Evolutionary conservation across 53 echinoderm and acorn worm genomes (phyloP), one percentile per base, ranked within the genome.

Genomic region (Holothuria leucospilota): DNA sequence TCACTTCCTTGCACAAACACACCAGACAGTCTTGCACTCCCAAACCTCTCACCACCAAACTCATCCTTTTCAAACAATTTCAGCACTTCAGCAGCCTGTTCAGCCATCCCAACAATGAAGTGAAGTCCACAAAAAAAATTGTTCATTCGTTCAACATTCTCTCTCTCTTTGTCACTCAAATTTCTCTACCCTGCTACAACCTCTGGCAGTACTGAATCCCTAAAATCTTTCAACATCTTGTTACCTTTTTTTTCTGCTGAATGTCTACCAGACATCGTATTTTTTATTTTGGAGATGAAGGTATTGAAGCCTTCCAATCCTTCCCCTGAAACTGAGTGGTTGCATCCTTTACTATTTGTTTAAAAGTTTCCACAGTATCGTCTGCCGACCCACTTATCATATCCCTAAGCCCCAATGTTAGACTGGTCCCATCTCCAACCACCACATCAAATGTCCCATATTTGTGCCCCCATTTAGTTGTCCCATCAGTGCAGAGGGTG

Each of bases 391-490:
- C 64, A 63, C 23, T 16, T 52, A 68, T 67, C 68, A 81, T 90
- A 20, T 77, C 86, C 30, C 90, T 86, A 30, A 90, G 81, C 49
- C 90, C 90, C n/a, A 90, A 78, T 59, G 86, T 81, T 18, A 86
- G 90, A 68, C 69, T 74, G 11, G 86, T 68, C 11, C 86, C 82
- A 86, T 86, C 81, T 20, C 69, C 38, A 77, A 86, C 51, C 6
- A 60, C 56, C 10, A 90, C 62, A 66, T 82, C 90, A 82, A 78
- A 90, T 39, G 90, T 80, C 8, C 85, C 68, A 29, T 90, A 90
- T 42, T 90, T 77, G 59, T 90, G 78, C 38, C 90, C 86, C 81
- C 86, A 90, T 49, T 90, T 90, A 20, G 86, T 86, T 78, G 90
- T 90, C 1, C 67, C 90, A 71, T 90, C 90, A 29, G 86, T 86